Evolutionary conservation across 2,113 vertebrate species (phyloP).

Genomic region (Plecotus auritus): DNA sequence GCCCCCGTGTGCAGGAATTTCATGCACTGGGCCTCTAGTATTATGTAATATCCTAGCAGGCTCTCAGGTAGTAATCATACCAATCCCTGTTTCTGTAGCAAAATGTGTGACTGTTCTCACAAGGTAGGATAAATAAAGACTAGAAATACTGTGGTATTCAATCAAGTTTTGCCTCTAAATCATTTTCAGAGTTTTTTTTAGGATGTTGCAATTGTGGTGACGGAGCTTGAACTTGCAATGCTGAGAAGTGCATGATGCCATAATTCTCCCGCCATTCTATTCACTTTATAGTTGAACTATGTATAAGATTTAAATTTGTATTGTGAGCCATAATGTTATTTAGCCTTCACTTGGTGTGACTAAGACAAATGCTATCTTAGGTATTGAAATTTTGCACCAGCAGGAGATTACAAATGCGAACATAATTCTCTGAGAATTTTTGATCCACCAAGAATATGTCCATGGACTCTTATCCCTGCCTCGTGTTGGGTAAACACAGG

Average conservation of each 20-base stretch:
- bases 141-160: not conserved
- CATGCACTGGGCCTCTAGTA: not conserved
- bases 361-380: not conserved
- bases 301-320: not conserved
- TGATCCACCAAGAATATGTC: not conserved
- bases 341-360: not conserved
- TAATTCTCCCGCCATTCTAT: not conserved
- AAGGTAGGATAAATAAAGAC: not conserved
- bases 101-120: not conserved
- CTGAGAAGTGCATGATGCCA: not conserved
- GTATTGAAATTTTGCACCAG: not conserved
- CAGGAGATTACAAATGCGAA: not conserved
- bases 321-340: not conserved
- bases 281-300: not conserved
- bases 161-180: not conserved
- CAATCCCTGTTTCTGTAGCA: not conserved
- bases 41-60: not conserved
- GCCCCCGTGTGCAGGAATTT: too few relatives aligned
- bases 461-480: fast-evolving
- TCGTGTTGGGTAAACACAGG: not conserved
- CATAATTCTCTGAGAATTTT: not conserved
- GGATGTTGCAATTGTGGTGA: not conserved
- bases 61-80: not conserved
- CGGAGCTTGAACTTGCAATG: not conserved
- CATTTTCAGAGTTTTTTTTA: not conserved